phyloP scores from a whole-genome alignment of 2,113 vertebrate species.

The Tetraodon nigroviridis region DNA sequence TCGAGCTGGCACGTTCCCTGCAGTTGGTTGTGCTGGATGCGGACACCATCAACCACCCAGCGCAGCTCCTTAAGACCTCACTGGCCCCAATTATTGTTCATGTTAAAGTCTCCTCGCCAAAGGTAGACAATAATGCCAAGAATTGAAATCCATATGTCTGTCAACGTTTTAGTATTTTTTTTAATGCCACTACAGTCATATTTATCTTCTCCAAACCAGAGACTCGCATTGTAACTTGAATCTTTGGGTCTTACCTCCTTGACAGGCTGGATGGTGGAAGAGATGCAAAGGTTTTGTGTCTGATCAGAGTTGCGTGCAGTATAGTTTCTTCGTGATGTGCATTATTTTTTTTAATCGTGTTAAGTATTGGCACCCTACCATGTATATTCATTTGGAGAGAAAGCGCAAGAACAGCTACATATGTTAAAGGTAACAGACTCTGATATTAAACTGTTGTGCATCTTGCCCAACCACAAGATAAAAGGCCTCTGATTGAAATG shows the following conservation, averaged over 20 bases:
- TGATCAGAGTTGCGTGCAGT: no score
- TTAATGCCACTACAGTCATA: no score
- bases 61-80: slow-evolving; percentile 92
- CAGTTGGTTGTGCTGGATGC: slow-evolving; percentile 93
- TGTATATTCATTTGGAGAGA: neutral
- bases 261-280: no score
- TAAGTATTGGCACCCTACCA: neutral
- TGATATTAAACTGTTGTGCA: neutral
- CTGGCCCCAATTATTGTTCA: slow-evolving; percentile 95
- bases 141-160: no score
- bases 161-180: no score
- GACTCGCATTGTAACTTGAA: no score
- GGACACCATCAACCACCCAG: slow-evolving; percentile 95
- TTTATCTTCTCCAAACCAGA: no score
- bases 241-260: no score
- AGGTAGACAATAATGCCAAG: slow-evolving; percentile 68
- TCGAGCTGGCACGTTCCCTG: slow-evolving; percentile 91
- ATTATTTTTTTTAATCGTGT: no score
- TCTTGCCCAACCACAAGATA: neutral
- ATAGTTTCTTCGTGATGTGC: no score
- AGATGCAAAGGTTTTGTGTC: no score
- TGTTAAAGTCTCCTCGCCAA: slow-evolving; percentile 94
- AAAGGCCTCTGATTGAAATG: slow-evolving; percentile 1
- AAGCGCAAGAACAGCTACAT: slow-evolving; percentile 15
- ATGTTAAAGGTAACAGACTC: slow-evolving; percentile 27